Percentiles rank a stretch among this genome's conserved stretches.
phyloP scores from a whole-genome alignment of 2,888 invertebrate species.

The Drosophila nr. fundita region DNA sequence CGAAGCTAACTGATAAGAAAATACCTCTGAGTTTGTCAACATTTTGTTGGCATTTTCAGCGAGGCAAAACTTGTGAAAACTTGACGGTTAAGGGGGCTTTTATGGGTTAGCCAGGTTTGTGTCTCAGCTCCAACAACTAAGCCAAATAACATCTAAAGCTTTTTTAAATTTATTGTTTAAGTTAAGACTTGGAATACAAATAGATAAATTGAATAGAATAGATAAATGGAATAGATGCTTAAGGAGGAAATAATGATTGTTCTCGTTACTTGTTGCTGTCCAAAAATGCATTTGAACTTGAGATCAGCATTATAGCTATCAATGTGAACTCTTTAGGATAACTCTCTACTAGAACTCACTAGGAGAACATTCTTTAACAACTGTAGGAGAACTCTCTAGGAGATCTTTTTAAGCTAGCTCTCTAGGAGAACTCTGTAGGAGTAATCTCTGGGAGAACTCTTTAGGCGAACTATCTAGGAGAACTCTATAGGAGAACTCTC shows the following conservation, averaged over 20 bases:
- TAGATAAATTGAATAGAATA: neutral
- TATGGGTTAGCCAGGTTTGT: conserved; percentile 37
- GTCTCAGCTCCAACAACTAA: conserved; percentile 39
- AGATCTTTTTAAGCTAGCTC: neutral
- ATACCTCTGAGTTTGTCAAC: conserved; percentile 31
- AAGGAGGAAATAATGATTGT: neutral
- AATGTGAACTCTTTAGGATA: neutral
- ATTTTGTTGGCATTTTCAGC: conserved; percentile 22
- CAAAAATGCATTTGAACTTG: conserved; percentile 24
- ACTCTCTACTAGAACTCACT: neutral
- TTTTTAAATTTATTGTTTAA: neutral
- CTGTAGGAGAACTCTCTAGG: neutral
- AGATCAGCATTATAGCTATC: conserved; percentile 27
- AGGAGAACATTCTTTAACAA: neutral
- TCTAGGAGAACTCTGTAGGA: neutral
- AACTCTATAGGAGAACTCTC: neutral
- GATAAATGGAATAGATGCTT: neutral
- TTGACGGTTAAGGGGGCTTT: conserved; percentile 16
- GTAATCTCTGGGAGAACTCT: neutral
- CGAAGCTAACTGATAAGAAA: conserved; percentile 58
- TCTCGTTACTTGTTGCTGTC: neutral
- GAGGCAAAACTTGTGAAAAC: conserved; percentile 17
- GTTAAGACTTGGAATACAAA: neutral
- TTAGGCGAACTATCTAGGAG: neutral
- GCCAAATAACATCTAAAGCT: conserved; percentile 34